A percentile compares a stretch with the other conserved stretches of the same genome.
These are phyloP conservation scores for Rhinoraja longicauda DNA, from an alignment of 2,797 vertebrate genomes.

Conservation along the genomic window DNA sequence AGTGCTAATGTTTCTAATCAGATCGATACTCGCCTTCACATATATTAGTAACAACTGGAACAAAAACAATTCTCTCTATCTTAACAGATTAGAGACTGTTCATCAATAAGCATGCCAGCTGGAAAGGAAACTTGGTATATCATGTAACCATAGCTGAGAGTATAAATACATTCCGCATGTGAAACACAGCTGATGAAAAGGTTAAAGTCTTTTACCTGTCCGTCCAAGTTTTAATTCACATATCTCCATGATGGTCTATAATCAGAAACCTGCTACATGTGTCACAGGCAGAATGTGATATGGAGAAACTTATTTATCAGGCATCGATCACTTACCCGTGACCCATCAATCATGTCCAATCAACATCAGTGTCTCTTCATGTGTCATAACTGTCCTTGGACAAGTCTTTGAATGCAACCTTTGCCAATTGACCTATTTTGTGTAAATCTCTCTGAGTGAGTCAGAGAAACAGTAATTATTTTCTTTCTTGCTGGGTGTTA, in stretches of 20 bases:
- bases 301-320: not conserved
- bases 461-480: not conserved
- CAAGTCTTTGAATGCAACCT: not conserved
- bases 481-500: not conserved
- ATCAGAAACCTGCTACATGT: not conserved
- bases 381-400: not conserved
- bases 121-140: not conserved
- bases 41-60: too few relatives aligned
- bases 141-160: not conserved
- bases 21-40: too few relatives aligned
- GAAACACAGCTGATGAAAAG: not conserved
- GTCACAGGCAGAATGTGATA: not conserved
- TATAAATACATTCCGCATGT: not conserved
- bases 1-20: too few relatives aligned
- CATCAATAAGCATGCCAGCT: not conserved
- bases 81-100: not conserved
- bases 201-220: not conserved
- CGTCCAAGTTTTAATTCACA: constrained; percentile 4
- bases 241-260: not conserved
- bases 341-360: not conserved
- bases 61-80: too few relatives aligned
- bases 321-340: not conserved
- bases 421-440: not conserved
- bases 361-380: not conserved
- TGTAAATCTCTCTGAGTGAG: not conserved